phyloP scores from a whole-genome alignment of 2,888 invertebrate species.

The Byasa hedistus region DNA sequence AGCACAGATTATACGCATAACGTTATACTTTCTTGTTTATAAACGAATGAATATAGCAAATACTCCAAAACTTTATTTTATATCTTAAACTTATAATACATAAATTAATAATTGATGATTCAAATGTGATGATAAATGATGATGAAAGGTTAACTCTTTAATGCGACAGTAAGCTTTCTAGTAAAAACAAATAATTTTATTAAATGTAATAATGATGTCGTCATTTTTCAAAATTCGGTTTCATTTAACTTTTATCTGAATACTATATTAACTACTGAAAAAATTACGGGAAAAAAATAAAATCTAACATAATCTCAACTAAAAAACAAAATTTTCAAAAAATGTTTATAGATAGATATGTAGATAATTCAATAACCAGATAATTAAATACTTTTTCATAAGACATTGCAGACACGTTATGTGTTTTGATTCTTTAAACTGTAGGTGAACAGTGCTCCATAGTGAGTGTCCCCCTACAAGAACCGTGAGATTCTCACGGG shows the following conservation, averaged over 20 bases:
- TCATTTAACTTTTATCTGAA: too few species aligned
- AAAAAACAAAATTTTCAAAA: background rate
- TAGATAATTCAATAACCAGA: background rate
- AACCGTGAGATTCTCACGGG: conserved; percentile 37
- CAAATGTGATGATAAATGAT: too few species aligned
- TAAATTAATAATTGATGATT: too few species aligned
- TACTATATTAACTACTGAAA: too few species aligned
- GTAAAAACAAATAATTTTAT: background rate
- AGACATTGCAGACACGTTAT: background rate
- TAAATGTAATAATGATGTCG: too few species aligned
- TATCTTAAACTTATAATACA: too few species aligned
- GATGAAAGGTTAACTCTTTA: too few species aligned
- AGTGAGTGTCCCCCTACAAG: conserved; percentile 29
- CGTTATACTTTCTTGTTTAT: background rate
- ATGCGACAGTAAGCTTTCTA: background rate
- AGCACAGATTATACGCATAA: background rate
- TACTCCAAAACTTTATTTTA: too few species aligned
- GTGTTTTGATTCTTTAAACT: conserved; percentile 14
- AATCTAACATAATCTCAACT: too few species aligned
- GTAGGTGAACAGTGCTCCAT: conserved; percentile 17
- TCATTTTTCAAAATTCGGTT: too few species aligned
- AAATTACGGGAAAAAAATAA: too few species aligned
- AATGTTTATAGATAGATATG: background rate
- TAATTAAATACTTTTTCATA: background rate
- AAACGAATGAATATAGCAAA: too few species aligned